Conservation (phyloP, 2,797 vertebrate genomes). For the Alca torda region DNA sequence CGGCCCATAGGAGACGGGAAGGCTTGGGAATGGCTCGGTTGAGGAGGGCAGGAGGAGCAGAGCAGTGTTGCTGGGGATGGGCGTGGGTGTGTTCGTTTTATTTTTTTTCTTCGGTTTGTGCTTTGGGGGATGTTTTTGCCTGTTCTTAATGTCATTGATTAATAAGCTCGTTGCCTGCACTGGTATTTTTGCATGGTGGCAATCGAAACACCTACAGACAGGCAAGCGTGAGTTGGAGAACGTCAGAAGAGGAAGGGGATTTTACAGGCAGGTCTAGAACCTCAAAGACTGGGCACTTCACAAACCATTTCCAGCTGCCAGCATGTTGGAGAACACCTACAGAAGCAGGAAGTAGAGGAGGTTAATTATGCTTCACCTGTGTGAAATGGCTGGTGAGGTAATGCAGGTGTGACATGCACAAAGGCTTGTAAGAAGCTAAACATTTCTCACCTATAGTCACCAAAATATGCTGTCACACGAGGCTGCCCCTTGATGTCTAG, state of each 20-base stretch:
- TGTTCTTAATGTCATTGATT: not conserved
- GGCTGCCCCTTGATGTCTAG: accelerated
- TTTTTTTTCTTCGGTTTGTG: not conserved
- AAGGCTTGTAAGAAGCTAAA: not conserved
- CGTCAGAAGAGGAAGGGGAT: not conserved
- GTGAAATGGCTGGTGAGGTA: not conserved
- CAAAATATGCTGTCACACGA: not conserved
- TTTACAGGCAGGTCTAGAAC: not conserved
- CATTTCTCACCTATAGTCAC: not conserved
- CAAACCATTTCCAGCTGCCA: not conserved
- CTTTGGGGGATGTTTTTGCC: not conserved
- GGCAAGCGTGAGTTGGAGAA: not conserved
- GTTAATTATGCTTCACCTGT: not conserved
- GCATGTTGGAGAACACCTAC: not conserved
- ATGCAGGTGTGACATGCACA: not conserved
- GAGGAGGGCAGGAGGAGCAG: not conserved
- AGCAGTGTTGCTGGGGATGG: not conserved
- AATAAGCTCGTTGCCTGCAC: not conserved
- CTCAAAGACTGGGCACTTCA: not conserved
- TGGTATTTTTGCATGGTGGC: not conserved
- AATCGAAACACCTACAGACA: not conserved
- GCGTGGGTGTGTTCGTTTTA: accelerated
- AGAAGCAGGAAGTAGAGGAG: not conserved
- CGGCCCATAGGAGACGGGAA: accelerated
- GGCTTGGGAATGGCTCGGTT: not conserved